Base-by-base conservation (phyloP, 1,140 invertebrate genomes). In the Drosophila triauraria region DNA sequence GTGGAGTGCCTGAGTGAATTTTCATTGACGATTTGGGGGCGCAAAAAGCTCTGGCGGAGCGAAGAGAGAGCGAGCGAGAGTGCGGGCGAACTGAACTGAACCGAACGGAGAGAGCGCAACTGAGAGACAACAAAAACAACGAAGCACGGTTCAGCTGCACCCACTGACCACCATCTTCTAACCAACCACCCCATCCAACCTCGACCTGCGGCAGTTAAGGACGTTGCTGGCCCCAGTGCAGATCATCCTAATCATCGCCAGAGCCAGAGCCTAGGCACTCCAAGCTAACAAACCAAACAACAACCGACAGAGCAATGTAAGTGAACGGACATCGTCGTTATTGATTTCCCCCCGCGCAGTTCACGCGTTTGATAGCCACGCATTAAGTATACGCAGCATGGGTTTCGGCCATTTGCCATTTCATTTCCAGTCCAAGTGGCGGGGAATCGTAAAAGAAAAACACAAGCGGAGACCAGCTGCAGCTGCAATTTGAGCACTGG, bases 21-120 rank as follows among this genome's bases (percentile, higher is more conserved):
- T 87, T 88, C 85, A 90, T 90, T 90, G 85, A 90, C 75, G 79
- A 86, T 74, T 57, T 67, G 72, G 75, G 74, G 77, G 80, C 74
- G 65, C 53, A 74, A 79, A 83, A 80, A 81, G 82, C 82, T 85
- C 75, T 43, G 56, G 77, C 68, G 32, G 47, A 57, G 56, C 20
- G 50, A 30, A 46, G n/a, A 69, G 53, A 40, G 32, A 54, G 60
- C 43, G 59, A 62, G 40, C 9, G 40, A 57, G 53, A 51, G 59
- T 48, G 65, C 32, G 32, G 32, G 32, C 32, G 32, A 35, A 35
- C 32, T 32, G 32, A 32, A 32, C 42, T 46, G 51, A 32, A 42
- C 32, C 56, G 48, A 54, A n/a, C 32, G 17, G 51, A 23, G 53
- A 62, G 70, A 75, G 70, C 70, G 17, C 53, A 51, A 62, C 78